Conservation (phyloP, 2,888 invertebrate species). For the Amblyteles armatorius region DNA sequence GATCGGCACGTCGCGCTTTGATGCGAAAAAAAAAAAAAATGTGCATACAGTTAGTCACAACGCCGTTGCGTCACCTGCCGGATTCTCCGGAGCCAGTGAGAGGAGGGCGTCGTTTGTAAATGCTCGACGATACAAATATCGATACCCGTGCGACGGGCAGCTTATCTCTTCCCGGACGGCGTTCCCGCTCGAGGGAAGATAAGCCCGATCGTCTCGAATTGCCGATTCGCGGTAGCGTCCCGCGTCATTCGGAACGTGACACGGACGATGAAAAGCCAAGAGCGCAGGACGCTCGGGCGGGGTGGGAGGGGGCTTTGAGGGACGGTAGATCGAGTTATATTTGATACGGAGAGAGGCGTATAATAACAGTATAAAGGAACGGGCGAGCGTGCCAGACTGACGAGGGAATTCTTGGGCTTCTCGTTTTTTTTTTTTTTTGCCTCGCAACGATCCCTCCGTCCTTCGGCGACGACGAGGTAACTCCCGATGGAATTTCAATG, state of each 20-base stretch:
- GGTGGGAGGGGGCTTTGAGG: background rate
- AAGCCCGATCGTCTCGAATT: slow-evolving; percentile 40
- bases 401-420: slow-evolving; percentile 16
- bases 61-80: slow-evolving; percentile 39
- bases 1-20: slow-evolving; percentile 13
- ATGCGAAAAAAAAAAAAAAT: background rate
- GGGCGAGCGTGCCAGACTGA: slow-evolving; percentile 11
- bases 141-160: slow-evolving; percentile 13
- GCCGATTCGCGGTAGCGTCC: background rate
- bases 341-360: slow-evolving; percentile 33
- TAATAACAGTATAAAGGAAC: slow-evolving; percentile 45
- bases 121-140: slow-evolving; percentile 42
- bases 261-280: slow-evolving; percentile 49
- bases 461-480: slow-evolving; percentile 26
- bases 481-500: slow-evolving; percentile 57
- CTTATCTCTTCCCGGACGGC: slow-evolving; percentile 32
- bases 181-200: slow-evolving; percentile 30
- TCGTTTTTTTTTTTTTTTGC: slow-evolving; percentile 1
- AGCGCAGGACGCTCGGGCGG: background rate
- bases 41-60: background rate
- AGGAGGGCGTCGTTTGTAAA: slow-evolving; percentile 6
- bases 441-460: background rate
- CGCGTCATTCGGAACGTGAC: slow-evolving; percentile 53
- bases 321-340: slow-evolving; percentile 54
- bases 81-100: background rate